phyloP scores from a whole-genome alignment of 2,113 vertebrate genomes.

The Turnix velox region DNA sequence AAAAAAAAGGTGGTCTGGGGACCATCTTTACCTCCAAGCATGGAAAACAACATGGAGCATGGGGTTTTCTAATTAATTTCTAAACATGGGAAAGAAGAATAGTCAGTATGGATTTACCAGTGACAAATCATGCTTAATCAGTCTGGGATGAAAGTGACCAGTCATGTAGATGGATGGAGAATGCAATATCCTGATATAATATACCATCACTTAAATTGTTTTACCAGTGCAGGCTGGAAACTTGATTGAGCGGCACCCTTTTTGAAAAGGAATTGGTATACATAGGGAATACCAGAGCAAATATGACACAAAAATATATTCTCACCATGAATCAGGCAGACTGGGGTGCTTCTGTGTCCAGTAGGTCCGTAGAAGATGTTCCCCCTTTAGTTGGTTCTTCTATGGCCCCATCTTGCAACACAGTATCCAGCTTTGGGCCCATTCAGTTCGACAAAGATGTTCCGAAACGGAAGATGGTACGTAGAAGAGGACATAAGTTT shows the following conservation, averaged over 20 bases:
- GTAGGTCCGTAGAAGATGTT: neutral
- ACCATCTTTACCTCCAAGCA: neutral
- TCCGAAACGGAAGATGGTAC: neutral
- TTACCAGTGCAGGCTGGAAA: neutral
- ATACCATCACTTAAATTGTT: neutral
- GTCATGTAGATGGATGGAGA: neutral
- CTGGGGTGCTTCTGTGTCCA: neutral
- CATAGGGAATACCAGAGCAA: neutral
- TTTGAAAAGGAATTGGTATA: neutral
- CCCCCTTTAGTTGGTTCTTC: neutral
- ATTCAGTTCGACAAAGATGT: neutral
- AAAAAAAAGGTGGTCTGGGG: neutral
- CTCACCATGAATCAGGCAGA: neutral
- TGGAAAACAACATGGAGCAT: fast-evolving
- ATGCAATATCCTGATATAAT: neutral
- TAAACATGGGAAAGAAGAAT: neutral
- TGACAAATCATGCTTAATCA: neutral
- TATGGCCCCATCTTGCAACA: neutral
- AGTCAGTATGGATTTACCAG: neutral
- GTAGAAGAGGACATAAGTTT: neutral
- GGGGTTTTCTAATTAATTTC: neutral
- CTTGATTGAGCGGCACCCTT: neutral
- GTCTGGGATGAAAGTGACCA: neutral
- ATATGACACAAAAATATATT: neutral
- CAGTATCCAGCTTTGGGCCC: neutral